Percentiles rank a stretch among this genome's conserved stretches.
Conservation (phyloP, 2,888 invertebrate species). For the Drosophila aldrichi region DNA sequence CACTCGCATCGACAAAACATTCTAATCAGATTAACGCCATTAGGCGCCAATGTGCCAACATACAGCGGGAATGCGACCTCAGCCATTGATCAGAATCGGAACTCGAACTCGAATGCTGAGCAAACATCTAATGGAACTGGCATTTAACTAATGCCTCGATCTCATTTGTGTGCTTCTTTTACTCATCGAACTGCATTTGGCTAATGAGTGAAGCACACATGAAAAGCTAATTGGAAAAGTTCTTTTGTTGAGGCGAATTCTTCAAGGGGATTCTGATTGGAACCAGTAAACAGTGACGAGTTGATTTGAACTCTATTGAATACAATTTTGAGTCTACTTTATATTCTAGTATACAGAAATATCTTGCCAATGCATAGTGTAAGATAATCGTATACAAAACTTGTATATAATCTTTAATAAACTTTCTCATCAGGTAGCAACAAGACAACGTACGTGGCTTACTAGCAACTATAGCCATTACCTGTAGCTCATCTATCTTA, state of each 20-base stretch:
- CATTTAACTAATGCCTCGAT: slow-evolving; percentile 51
- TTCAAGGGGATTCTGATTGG: neutral
- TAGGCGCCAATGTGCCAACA: slow-evolving; percentile 68
- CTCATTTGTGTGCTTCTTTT: slow-evolving; percentile 21
- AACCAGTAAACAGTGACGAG: neutral
- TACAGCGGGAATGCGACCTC: slow-evolving; percentile 24
- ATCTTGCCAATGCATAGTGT: neutral
- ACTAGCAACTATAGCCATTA: neutral
- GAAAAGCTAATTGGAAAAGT: slow-evolving; percentile 15
- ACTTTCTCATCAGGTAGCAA: neutral
- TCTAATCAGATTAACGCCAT: slow-evolving; percentile 77
- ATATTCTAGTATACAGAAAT: no score
- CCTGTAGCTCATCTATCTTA: neutral
- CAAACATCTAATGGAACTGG: slow-evolving; percentile 17
- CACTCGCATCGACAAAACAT: slow-evolving; percentile 38
- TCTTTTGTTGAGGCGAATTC: slow-evolving; percentile 1
- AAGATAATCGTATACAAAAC: neutral
- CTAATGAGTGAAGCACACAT: slow-evolving; percentile 33
- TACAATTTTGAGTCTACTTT: no score
- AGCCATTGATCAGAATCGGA: slow-evolving; percentile 49
- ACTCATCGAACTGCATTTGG: slow-evolving; percentile 6
- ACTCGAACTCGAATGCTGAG: slow-evolving; percentile 12
- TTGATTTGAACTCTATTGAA: no score
- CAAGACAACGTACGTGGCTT: no score
- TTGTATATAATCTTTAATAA: neutral